These are phyloP conservation scores for Lysiphlebus fabarum DNA, from an alignment of 1,140 invertebrate genomes.

Conservation along the genomic window DNA sequence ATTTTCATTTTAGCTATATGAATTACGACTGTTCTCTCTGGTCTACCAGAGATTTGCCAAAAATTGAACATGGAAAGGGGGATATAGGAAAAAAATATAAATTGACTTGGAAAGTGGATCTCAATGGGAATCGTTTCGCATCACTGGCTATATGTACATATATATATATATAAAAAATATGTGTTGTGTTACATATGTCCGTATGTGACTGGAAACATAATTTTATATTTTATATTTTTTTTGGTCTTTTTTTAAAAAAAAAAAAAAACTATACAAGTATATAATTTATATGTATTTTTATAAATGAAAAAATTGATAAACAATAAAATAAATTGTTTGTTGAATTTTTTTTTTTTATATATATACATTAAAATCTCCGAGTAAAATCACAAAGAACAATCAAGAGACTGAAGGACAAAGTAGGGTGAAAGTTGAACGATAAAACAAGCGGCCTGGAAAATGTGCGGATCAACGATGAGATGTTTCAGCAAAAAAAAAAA, in stretches of 20 bases:
- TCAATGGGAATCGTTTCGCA: slow-evolving; percentile 18
- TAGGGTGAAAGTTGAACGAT: slow-evolving; percentile 14
- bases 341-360: too few species aligned
- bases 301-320: too few species aligned
- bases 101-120: slow-evolving; percentile 19
- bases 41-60: slow-evolving; percentile 12
- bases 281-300: too few species aligned
- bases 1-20: slow-evolving; percentile 27
- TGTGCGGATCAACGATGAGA: slow-evolving; percentile 28
- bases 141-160: slow-evolving; percentile 9
- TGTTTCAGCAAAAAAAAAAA: slow-evolving; percentile 21
- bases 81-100: slow-evolving; percentile 11
- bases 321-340: too few species aligned
- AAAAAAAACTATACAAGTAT: too few species aligned
- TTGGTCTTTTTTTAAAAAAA: too few species aligned
- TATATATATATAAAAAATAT: background rate
- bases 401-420: slow-evolving; percentile 18
- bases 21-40: slow-evolving; percentile 27
- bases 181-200: background rate
- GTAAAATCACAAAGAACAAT: slow-evolving; percentile 13
- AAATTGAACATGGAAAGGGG: slow-evolving; percentile 1
- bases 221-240: too few species aligned
- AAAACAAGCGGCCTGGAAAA: slow-evolving; percentile 31
- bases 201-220: too few species aligned
- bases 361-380: too few species aligned